These are phyloP conservation scores for Microplitis manilae DNA, from an alignment of 2,888 invertebrate genomes.

Conservation along the genomic window DNA sequence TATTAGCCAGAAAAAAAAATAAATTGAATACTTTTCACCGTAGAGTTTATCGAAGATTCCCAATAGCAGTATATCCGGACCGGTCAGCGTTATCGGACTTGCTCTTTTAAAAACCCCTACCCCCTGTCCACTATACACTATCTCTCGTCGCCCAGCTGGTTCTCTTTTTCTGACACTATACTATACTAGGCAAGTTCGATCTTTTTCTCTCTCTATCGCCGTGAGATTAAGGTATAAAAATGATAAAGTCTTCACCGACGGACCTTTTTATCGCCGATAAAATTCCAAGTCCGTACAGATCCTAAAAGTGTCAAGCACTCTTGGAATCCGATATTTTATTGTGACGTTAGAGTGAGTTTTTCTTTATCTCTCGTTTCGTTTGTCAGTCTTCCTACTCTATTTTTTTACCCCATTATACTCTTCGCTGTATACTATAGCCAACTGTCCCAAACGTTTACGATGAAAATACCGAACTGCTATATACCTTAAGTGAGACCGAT, in stretches of 20 bases:
- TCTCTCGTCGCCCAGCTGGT: constrained; percentile 28
- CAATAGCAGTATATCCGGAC: constrained; percentile 37
- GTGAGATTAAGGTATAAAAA: constrained; percentile 52
- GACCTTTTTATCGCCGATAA: constrained; percentile 53
- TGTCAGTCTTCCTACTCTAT: constrained; percentile 1
- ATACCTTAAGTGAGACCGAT: constrained; percentile 27
- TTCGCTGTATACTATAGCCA: neutral
- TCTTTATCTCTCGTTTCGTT: constrained; percentile 13
- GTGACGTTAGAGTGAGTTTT: constrained; percentile 39
- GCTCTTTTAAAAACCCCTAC: constrained; percentile 36
- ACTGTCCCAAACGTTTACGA: constrained; percentile 28
- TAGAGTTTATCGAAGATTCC: constrained; percentile 42
- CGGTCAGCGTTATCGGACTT: constrained; percentile 51
- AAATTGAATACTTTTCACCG: constrained; percentile 45
- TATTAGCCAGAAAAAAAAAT: constrained; percentile 40
- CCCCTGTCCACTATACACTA: constrained; percentile 23
- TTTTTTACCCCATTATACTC: neutral
- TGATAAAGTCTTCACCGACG: constrained; percentile 52
- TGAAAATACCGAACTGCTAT: neutral
- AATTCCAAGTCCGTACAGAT: constrained; percentile 52
- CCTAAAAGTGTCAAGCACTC: constrained; percentile 46
- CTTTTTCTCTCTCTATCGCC: constrained; percentile 32
- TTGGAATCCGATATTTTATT: constrained; percentile 52
- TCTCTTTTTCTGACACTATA: neutral
- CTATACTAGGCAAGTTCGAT: neutral